Conservation (phyloP, 2,888 invertebrate species). For the Trichogramma dendrolimi region DNA sequence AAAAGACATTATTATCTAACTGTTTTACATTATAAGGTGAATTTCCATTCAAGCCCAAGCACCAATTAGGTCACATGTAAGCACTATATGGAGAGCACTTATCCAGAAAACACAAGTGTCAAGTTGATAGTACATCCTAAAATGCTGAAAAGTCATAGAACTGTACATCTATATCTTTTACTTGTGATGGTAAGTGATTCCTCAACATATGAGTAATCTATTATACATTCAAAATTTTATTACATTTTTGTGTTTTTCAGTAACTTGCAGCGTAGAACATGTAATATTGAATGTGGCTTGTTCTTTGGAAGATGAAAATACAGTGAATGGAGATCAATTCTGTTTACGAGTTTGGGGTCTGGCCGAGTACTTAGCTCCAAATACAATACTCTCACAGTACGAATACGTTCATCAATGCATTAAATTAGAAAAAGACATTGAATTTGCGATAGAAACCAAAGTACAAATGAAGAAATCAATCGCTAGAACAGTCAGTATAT, state of each 20-base stretch:
- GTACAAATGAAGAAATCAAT: slow-evolving; percentile 66
- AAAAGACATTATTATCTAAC: slow-evolving; percentile 9
- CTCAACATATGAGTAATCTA: slow-evolving; percentile 1
- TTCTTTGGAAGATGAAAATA: slow-evolving; percentile 70
- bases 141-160: slow-evolving; percentile 55
- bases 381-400: slow-evolving; percentile 80
- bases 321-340: slow-evolving; percentile 61
- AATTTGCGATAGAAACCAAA: slow-evolving; percentile 56
- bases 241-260: slow-evolving; percentile 56
- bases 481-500: slow-evolving; percentile 65
- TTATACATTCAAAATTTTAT: slow-evolving; percentile 2
- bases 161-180: slow-evolving; percentile 75
- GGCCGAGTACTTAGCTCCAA: slow-evolving; percentile 82
- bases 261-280: slow-evolving; percentile 80
- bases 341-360: slow-evolving; percentile 77
- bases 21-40: slow-evolving; percentile 54
- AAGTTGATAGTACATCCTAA: slow-evolving; percentile 78
- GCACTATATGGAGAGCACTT: slow-evolving; percentile 77
- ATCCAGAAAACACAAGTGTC: slow-evolving; percentile 77
- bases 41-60: slow-evolving; percentile 68
- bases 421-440: slow-evolving; percentile 86
- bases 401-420: slow-evolving; percentile 92
- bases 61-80: slow-evolving; percentile 85
- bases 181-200: slow-evolving; percentile 75
- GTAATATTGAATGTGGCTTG: slow-evolving; percentile 80